Base-by-base conservation (phyloP, 1,140 invertebrate genomes). In the Bombus impatiens region DNA sequence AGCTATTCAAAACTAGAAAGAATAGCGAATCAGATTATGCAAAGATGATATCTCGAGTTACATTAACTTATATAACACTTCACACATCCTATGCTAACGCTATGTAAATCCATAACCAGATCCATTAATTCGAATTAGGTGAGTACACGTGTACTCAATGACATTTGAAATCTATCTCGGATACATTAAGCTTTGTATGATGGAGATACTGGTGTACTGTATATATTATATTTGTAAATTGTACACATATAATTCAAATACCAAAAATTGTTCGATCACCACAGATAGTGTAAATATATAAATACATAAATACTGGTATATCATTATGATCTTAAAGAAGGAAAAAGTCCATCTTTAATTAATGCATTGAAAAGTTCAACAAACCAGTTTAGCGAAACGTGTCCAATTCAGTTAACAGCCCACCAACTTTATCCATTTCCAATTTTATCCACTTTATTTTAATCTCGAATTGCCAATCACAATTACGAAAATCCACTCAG, bases 61-160 rank as follows among this genome's bases (percentile, higher is more conserved):
- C n/a, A 32, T 32, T 8, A 47, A 25, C 68, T 70, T n/a, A 5
- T 35, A 32, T n/a, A n/a, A 47, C 40, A 15, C 18, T 32, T 15
- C 18, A 32, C 4, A 35, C n/a, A 75, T 32, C 8, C 42, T 75
- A 32, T 47, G 72, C 72, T 12, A n/a, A 47, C n/a, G 15, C 40
- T n/a, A n/a, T 75, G 42, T n/a, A 75, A 75, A 75, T 75, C 72
- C n/a, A 75, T 47, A 75, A 47, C 72, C n/a, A 75, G 18, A 75
- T 75, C 42, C 72, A 75, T 47, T 74, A 47, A 74, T 47, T 75
- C 42, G 42, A 32, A 53, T 53, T 53, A 53, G 47, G 18, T 0
- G n/a, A 47, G 28, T 44, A 40, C 71, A 44, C 40, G 40, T 74
- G 71, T 74, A n/a, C 71, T 42, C 40, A 44, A 72, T 42, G 25